Evolutionary conservation across 64 coral and sea anemone species (phyloP).

Genomic region (Pachyseris speciosa): DNA sequence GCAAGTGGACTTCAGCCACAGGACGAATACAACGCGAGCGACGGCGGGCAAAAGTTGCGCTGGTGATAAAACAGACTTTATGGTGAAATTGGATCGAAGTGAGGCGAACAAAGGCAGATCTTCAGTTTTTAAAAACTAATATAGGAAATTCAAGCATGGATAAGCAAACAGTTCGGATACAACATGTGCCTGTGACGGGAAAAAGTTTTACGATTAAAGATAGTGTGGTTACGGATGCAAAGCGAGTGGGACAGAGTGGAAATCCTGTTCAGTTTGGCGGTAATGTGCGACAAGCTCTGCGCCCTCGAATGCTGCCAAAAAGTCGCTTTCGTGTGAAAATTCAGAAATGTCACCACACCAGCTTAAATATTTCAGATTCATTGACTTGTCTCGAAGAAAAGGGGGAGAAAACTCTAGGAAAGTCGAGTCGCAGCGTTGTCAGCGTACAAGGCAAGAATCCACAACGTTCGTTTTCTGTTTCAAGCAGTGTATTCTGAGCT

Average conservation of each 20-base stretch:
- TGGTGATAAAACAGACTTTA: not conserved
- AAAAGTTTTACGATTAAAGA: conserved; percentile 51
- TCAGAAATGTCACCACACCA: conserved; percentile 42
- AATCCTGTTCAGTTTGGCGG: not conserved
- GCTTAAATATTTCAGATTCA: conserved; percentile 31
- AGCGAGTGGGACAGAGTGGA: not conserved
- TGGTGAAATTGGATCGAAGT: not conserved
- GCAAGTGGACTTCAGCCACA: not conserved
- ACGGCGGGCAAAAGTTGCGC: not conserved
- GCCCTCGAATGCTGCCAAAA: not conserved
- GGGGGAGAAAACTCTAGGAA: not conserved
- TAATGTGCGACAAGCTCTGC: not conserved
- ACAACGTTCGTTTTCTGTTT: conserved; percentile 22
- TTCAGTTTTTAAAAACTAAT: not conserved
- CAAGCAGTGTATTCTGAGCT: not conserved
- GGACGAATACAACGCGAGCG: not conserved
- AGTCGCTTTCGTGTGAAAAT: conserved; percentile 48
- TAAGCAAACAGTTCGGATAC: conserved; percentile 1
- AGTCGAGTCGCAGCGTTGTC: not conserved
- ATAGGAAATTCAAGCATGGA: not conserved
- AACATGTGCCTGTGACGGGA: not conserved
- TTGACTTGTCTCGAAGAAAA: not conserved
- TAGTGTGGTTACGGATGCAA: not conserved
- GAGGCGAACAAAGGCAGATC: not conserved
- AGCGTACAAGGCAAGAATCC: conserved; percentile 12